Evolutionary conservation across 2,888 invertebrate genomes (phyloP), one percentile per base, ranked within the genome.

Genomic region (Xanthia icteritia): DNA sequence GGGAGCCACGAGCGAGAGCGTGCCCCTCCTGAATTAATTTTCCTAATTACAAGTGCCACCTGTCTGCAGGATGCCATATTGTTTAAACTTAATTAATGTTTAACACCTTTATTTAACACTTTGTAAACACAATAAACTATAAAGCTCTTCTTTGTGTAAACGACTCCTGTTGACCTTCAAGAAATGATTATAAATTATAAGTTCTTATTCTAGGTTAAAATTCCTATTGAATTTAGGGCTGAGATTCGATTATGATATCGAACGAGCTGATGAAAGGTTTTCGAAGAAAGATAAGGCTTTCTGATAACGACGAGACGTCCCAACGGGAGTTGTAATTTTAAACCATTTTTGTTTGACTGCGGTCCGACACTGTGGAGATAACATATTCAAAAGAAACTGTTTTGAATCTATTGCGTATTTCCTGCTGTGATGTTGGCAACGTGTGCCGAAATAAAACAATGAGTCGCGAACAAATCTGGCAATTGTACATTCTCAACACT

Each of bases 1-100:
- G 76, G 60, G 70, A 69, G 65, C 80, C 70, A 65, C 51, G 48
- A 72, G 60, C 88, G 82, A 60, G 54, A 66, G 66, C 87, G 82
- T 87, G 88, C 85, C 81, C 76, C 79, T 76, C 74, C 74, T 80
- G 83, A 88, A 90, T 91, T 90, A 91, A 92, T 91, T 91, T 86
- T 82, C 85, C 87, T 91, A 90, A 90, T 92, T 90, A 90, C 81
- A 75, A 80, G 83, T 79, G 86, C 84, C 87, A 89, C 88, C 89
- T 89, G 88, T 84, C 81, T 73, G 66, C 79, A 88, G 83, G 82
- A 84, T 79, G 76, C 74, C 82, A 78, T 88, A 89, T 88, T 90
- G 86, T 89, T 86, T 84, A 87, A 81, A 88, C 87, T 86, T 88
- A 89, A 89, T 90, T 87, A 88, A 85, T 81, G 75, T 84, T 85